Conservation (phyloP, 2,113 vertebrate species). For the Camelus bactrianus region DNA sequence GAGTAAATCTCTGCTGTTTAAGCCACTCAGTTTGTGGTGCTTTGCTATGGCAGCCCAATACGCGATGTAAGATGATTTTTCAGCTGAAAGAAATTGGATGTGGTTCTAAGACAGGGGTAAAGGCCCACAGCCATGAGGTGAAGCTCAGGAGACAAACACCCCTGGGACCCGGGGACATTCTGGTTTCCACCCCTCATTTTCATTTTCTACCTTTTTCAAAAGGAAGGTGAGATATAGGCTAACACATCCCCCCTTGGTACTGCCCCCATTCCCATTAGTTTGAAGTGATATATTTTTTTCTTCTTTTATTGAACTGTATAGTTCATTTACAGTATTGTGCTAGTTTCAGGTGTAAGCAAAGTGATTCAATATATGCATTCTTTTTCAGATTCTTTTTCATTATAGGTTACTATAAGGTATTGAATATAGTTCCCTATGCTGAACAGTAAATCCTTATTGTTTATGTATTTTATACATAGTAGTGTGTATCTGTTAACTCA, state of each 20-base stretch:
- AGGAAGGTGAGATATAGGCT: background rate
- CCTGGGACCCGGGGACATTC: background rate
- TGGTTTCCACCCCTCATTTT: background rate
- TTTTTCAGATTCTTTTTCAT: background rate
- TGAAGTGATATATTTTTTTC: background rate
- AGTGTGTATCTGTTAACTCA: background rate
- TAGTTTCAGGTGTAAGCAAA: background rate
- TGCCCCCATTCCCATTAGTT: background rate
- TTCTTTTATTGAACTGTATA: background rate
- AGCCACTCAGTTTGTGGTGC: no score
- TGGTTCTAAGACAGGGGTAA: background rate
- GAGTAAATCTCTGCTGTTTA: background rate
- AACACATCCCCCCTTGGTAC: background rate
- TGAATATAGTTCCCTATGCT: no score
- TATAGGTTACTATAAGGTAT: background rate
- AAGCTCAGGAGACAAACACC: no score
- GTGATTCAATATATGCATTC: background rate
- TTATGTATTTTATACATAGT: background rate
- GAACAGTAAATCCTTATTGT: background rate
- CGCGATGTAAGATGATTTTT: fast-evolving
- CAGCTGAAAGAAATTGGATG: background rate
- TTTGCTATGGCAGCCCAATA: fast-evolving
- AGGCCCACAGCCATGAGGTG: fast-evolving
- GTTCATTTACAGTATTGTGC: background rate
- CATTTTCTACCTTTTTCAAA: background rate